Conservation (phyloP, 2,797 vertebrate genomes). For the Coracias cyanogaster region DNA sequence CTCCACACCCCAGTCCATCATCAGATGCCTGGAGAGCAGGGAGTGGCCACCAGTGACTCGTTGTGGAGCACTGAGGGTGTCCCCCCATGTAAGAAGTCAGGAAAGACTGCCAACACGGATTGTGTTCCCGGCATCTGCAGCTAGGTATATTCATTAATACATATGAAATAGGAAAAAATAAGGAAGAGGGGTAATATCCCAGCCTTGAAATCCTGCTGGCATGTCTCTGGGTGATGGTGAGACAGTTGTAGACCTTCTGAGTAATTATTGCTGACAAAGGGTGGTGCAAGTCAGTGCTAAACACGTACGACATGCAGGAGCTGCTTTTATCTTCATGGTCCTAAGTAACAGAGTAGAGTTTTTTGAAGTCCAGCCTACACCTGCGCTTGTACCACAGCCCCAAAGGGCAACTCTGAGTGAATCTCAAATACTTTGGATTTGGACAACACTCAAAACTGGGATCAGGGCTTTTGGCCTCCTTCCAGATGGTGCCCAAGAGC, state of each 20-base stretch:
- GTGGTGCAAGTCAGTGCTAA: not conserved
- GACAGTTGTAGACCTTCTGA: not conserved
- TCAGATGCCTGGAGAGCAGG: slow-evolving; percentile 77
- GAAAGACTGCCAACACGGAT: not conserved
- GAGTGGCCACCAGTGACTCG: too few relatives aligned
- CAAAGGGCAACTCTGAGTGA: fast-evolving
- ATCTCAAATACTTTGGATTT: not conserved
- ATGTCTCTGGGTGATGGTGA: fast-evolving
- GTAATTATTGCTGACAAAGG: not conserved
- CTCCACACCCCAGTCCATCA: slow-evolving; percentile 76
- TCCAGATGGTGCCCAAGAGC: not conserved
- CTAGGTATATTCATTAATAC: too few relatives aligned
- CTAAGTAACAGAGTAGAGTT: not conserved
- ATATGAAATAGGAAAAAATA: not conserved
- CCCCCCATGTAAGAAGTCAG: not conserved
- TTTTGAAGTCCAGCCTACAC: fast-evolving
- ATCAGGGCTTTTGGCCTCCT: not conserved
- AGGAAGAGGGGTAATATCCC: not conserved
- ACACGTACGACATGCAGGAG: fast-evolving
- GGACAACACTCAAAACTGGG: not conserved
- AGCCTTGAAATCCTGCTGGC: not conserved
- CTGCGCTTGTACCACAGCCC: fast-evolving
- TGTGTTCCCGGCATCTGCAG: not conserved
- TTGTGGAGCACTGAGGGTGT: not conserved
- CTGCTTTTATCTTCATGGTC: not conserved